Evolutionary conservation across 2,797 vertebrate genomes (phyloP).

Genomic region (Steatocranus sp.): DNA sequence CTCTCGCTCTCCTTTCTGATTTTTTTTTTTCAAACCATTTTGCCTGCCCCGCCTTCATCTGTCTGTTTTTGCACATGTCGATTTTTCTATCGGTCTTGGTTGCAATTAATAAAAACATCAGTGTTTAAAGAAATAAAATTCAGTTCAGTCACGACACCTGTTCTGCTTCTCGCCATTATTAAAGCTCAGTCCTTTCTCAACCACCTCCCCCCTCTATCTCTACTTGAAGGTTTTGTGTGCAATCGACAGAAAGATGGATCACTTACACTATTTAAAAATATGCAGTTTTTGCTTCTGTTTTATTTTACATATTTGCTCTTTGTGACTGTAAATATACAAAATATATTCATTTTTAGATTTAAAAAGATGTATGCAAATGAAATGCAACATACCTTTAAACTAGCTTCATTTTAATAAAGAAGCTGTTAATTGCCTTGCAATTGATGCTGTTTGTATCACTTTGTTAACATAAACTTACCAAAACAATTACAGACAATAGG

Average conservation of each 20-base stretch:
- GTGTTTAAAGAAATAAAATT: not conserved
- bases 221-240: not conserved
- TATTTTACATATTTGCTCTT: not conserved
- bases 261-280: not conserved
- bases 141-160: not conserved
- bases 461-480: not conserved
- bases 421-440: not conserved
- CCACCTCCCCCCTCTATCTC: not conserved
- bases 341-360: not conserved
- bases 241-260: not conserved
- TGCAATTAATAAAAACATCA: not conserved
- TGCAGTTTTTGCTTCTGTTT: not conserved
- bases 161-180: constrained; percentile 3
- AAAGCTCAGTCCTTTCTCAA: not conserved
- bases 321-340: not conserved
- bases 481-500: not conserved
- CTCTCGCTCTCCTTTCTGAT: not conserved
- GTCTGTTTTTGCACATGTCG: constrained; percentile 5
- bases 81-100: not conserved
- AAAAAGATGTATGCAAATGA: not conserved
- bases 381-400: not conserved
- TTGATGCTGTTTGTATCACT: not conserved
- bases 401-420: not conserved
- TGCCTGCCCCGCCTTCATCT: not conserved
- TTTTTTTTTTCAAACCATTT: not conserved